Conservation (phyloP, 2,113 vertebrate genomes). For the Bucco capensis region DNA sequence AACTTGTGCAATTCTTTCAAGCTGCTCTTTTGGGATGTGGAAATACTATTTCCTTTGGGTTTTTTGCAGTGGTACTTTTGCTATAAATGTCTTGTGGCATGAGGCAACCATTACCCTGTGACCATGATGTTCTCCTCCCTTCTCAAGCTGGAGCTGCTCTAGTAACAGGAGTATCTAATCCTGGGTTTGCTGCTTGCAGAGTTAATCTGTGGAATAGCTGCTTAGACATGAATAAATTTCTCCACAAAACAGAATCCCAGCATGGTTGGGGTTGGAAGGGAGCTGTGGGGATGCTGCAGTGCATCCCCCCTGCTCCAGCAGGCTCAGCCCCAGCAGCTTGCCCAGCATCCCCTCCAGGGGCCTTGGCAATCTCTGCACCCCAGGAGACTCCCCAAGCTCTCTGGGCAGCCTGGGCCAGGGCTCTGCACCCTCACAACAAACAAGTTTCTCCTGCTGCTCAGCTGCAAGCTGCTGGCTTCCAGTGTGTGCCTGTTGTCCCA, state of each 20-base stretch:
- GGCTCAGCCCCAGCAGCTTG: too few species aligned
- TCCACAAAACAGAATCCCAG: background rate
- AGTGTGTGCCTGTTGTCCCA: too few species aligned
- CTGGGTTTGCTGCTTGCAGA: background rate
- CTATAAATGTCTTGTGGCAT: background rate
- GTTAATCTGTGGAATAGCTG: background rate
- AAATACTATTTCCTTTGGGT: background rate
- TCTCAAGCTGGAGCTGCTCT: background rate
- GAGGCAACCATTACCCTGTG: background rate
- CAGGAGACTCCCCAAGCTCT: too few species aligned
- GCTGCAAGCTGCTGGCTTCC: too few species aligned
- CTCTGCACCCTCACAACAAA: too few species aligned
- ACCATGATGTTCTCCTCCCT: background rate
- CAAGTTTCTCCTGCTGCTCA: too few species aligned
- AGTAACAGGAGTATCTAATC: background rate
- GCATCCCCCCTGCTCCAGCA: too few species aligned
- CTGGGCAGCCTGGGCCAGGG: too few species aligned
- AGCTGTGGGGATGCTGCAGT: too few species aligned
- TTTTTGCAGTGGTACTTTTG: background rate
- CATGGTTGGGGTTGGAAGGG: too few species aligned
- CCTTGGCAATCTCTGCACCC: too few species aligned
- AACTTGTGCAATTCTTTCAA: constrained; percentile 9
- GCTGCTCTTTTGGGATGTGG: background rate
- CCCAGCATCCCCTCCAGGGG: too few species aligned
- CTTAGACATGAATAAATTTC: background rate